phyloP scores from a whole-genome alignment of 1,140 invertebrate species.

The Atta cephalotes region DNA sequence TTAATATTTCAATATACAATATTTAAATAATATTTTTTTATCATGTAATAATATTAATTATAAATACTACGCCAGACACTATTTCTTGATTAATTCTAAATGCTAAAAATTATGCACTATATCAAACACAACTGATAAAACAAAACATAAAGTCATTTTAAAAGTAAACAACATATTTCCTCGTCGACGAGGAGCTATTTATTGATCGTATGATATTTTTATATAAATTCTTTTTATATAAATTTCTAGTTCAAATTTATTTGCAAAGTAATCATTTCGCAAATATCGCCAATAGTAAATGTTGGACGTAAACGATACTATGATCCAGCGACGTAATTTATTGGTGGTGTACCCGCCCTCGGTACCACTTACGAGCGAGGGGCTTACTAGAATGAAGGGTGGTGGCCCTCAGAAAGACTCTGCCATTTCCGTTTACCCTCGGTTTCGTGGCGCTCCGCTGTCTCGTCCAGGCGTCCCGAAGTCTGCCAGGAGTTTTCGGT shows the following conservation, averaged over 20 bases:
- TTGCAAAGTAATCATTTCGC: slow-evolving; percentile 4
- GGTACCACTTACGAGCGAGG: slow-evolving; percentile 45
- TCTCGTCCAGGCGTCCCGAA: slow-evolving; percentile 65
- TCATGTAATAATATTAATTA: too few relatives aligned
- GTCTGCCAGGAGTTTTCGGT: slow-evolving; percentile 65
- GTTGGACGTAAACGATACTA: slow-evolving; percentile 51
- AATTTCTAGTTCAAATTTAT: slow-evolving; percentile 23
- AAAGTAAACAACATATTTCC: neutral
- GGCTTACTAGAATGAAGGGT: neutral
- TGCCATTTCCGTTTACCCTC: slow-evolving; percentile 64
- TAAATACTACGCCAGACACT: too few relatives aligned
- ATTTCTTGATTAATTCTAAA: neutral
- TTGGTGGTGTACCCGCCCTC: slow-evolving; percentile 44
- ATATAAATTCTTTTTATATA: neutral
- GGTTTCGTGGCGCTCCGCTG: slow-evolving; percentile 62
- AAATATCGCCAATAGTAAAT: slow-evolving; percentile 48
- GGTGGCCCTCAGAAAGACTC: slow-evolving; percentile 58
- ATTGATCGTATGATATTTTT: neutral
- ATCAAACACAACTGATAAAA: neutral
- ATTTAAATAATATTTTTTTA: slow-evolving; percentile 13
- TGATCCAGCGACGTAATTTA: slow-evolving; percentile 56
- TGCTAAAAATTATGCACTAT: neutral
- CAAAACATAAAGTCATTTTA: neutral
- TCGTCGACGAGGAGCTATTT: neutral
- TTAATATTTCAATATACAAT: neutral